These are phyloP conservation scores for Spisula subtruncata DNA, from an alignment of 2,888 invertebrate genomes.

Conservation along the genomic window DNA sequence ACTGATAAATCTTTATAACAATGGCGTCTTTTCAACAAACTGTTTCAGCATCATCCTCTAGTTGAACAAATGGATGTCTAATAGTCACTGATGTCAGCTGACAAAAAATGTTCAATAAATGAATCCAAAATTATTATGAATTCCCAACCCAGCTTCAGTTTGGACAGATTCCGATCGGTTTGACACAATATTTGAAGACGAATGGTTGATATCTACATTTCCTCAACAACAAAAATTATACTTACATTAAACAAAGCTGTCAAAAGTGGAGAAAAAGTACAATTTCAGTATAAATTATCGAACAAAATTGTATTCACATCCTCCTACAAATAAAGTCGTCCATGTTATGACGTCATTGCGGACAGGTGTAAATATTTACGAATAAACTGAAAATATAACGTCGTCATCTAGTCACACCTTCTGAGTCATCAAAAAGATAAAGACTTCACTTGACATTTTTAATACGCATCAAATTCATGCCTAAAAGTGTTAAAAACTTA, in stretches of 20 bases:
- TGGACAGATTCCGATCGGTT: background rate
- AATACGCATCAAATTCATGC: too few species aligned
- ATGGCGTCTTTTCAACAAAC: too few species aligned
- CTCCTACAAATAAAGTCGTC: conserved; percentile 35
- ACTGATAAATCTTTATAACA: too few species aligned
- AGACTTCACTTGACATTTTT: too few species aligned
- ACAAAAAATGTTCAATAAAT: too few species aligned
- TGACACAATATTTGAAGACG: background rate
- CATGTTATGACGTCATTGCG: conserved; percentile 45
- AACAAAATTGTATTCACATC: conserved; percentile 26
- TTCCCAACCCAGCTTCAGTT: background rate
- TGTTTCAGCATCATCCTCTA: too few species aligned
- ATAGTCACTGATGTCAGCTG: too few species aligned
- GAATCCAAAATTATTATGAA: too few species aligned
- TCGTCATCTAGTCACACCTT: background rate
- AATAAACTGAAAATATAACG: conserved; percentile 19
- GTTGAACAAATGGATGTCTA: too few species aligned
- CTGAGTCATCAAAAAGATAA: background rate
- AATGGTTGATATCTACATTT: background rate
- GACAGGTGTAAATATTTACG: background rate
- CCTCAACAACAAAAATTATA: background rate
- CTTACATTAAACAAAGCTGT: background rate
- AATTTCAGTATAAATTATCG: background rate
- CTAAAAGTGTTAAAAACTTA: too few species aligned
- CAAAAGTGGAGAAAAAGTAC: background rate